A percentile compares a stretch with the other conserved stretches of the same genome.
Evolutionary conservation across 2,113 vertebrate species (phyloP).

Genomic region (Clupea harengus): DNA sequence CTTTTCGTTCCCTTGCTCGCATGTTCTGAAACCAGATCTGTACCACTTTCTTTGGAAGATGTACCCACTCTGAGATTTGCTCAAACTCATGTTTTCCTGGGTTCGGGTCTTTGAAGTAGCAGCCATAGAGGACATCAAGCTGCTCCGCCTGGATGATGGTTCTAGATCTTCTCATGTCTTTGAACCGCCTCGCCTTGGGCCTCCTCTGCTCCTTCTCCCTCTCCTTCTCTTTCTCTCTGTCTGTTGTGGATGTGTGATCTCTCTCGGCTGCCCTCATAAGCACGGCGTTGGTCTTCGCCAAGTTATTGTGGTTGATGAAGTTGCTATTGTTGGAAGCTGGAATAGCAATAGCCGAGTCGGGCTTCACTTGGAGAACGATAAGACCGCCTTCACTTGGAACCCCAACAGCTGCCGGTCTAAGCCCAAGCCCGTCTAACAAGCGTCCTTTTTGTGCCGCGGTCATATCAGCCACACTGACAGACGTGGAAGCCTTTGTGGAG

Average conservation of each 20-base stretch:
- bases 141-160: constrained; percentile 89
- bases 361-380: constrained; percentile 74
- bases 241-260: constrained; percentile 55
- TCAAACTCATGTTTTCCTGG: constrained; percentile 88
- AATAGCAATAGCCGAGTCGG: constrained; percentile 57
- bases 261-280: constrained; percentile 66
- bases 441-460: constrained; percentile 67
- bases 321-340: constrained; percentile 56
- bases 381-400: constrained; percentile 57
- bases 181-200: constrained; percentile 67
- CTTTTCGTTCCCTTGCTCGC: constrained; percentile 86
- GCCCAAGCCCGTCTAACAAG: constrained; percentile 71
- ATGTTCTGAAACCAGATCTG: constrained; percentile 97
- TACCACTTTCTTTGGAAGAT: constrained; percentile 88
- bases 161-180: constrained; percentile 79
- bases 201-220: constrained; percentile 57
- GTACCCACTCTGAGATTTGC: constrained; percentile 87
- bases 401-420: constrained; percentile 67
- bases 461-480: constrained; percentile 53
- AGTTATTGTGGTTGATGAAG: constrained; percentile 61
- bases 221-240: constrained; percentile 61
- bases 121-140: constrained; percentile 86
- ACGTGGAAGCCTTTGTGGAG: constrained; percentile 58
- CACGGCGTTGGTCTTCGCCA: constrained; percentile 63
- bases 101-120: constrained; percentile 90